phyloP scores from a whole-genome alignment of 2,888 invertebrate genomes.

The Cheilosia impressa region DNA sequence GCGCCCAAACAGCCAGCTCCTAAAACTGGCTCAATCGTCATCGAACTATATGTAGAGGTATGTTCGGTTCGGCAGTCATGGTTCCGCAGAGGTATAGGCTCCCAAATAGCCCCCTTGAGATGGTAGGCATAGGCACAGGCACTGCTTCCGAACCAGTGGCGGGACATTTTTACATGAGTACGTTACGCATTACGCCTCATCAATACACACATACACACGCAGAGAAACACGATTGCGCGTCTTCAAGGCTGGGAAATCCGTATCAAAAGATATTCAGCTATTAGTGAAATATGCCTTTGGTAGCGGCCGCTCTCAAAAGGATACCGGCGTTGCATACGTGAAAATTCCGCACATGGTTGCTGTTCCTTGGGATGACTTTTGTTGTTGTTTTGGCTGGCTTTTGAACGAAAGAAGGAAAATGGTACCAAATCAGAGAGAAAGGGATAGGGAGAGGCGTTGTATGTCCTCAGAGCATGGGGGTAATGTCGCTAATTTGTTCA shows the following conservation, averaged over 20 bases:
- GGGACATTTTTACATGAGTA: conserved; percentile 71
- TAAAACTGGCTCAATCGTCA: conserved; percentile 52
- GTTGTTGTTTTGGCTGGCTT: conserved; percentile 20
- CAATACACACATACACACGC: conserved; percentile 15
- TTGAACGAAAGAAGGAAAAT: neutral
- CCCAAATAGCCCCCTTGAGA: conserved; percentile 45
- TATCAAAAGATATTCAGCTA: conserved; percentile 78
- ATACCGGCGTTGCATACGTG: conserved; percentile 68
- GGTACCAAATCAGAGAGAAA: conserved; percentile 10
- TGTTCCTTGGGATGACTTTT: conserved; percentile 32
- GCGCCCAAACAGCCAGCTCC: conserved; percentile 58
- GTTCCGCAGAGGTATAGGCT: conserved; percentile 14
- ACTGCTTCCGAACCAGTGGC: conserved; percentile 68
- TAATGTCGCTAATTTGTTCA: neutral
- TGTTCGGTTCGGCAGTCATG: conserved; percentile 20
- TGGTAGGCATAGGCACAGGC: neutral
- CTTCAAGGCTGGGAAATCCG: conserved; percentile 70
- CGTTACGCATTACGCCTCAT: conserved; percentile 55
- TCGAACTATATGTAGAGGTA: conserved; percentile 16
- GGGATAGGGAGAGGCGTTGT: neutral
- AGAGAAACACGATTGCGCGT: conserved; percentile 17
- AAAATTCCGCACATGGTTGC: conserved; percentile 56
- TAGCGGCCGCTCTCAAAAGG: conserved; percentile 72
- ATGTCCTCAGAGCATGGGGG: conserved; percentile 2
- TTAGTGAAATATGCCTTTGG: conserved; percentile 79